These are phyloP conservation scores for Poliocrania exsul DNA, from an alignment of 2,797 vertebrate genomes.

Conservation along the genomic window DNA sequence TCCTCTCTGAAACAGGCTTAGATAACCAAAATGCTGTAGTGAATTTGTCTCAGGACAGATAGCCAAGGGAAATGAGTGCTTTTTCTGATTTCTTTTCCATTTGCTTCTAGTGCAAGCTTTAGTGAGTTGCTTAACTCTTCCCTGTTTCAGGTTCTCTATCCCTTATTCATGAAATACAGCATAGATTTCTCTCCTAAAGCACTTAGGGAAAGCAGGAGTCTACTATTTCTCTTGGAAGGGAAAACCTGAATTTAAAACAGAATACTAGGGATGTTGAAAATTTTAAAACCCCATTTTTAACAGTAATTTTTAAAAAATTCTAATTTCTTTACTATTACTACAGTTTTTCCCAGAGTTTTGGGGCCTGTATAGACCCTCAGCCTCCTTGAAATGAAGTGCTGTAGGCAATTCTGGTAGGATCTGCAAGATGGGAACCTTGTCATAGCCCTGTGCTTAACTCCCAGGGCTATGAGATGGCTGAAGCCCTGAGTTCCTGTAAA, in stretches of 20 bases:
- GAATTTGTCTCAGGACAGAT: neutral
- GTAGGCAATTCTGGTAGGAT: neutral
- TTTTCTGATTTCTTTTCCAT: neutral
- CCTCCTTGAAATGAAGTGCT: neutral
- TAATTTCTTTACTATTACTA: neutral
- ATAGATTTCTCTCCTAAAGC: neutral
- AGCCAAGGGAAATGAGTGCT: neutral
- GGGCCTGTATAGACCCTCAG: neutral
- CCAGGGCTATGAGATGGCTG: no score
- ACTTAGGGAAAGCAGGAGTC: neutral
- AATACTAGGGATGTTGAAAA: neutral
- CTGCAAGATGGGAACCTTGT: neutral
- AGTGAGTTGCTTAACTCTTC: neutral
- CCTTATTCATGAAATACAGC: neutral
- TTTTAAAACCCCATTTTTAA: neutral
- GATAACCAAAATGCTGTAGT: neutral
- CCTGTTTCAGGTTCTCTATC: rapidly evolving
- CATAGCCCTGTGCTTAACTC: neutral
- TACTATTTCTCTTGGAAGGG: neutral
- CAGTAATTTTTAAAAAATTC: neutral
- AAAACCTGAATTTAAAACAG: neutral
- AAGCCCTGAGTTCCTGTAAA: neutral
- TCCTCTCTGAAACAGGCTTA: neutral
- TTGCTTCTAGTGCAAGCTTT: neutral
- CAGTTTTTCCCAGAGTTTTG: neutral